A percentile compares a stretch with the other conserved stretches of the same genome.
Conservation (phyloP, 2,888 invertebrate genomes). For the Clanis bilineata region DNA sequence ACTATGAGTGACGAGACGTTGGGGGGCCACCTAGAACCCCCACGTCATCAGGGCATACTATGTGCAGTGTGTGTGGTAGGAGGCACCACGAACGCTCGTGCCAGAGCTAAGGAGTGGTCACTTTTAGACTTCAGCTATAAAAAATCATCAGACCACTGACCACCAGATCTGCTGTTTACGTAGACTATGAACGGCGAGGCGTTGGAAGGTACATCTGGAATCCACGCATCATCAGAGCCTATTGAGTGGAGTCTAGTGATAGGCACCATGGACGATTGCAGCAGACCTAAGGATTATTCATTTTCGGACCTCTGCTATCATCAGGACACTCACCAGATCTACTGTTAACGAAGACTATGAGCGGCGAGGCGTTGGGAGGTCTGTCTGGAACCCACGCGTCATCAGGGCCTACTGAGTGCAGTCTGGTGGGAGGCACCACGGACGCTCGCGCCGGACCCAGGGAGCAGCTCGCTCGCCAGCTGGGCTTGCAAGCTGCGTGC, state of each 20-base stretch:
- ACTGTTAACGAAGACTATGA: slow-evolving; percentile 98
- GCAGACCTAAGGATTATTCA: too few species aligned
- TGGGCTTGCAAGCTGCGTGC: slow-evolving; percentile 94
- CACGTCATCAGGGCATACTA: too few species aligned
- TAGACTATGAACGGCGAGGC: slow-evolving; percentile 96
- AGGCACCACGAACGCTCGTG: slow-evolving; percentile 95
- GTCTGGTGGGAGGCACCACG: slow-evolving; percentile 95
- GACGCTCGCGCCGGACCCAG: slow-evolving; percentile 95
- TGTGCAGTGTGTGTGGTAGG: slow-evolving; percentile 85
- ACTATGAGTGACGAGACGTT: too few species aligned
- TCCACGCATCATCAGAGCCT: slow-evolving; percentile 95
- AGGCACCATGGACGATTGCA: slow-evolving; percentile 87
- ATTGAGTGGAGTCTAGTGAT: slow-evolving; percentile 96
- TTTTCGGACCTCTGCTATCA: too few species aligned
- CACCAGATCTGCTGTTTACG: slow-evolving; percentile 96
- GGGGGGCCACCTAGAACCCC: too few species aligned
- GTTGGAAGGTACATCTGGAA: slow-evolving; percentile 90
- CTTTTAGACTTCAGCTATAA: too few species aligned
- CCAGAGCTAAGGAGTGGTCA: slow-evolving; percentile 94
- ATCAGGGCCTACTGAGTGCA: slow-evolving; percentile 94
- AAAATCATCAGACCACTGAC: too few species aligned
- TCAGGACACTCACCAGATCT: slow-evolving; percentile 85
- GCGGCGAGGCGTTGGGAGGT: slow-evolving; percentile 92
- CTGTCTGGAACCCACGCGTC: slow-evolving; percentile 94
- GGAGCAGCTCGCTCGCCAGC: slow-evolving; percentile 89